A percentile compares a stretch with the other conserved stretches of the same genome.
phyloP scores from a whole-genome alignment of 2,113 vertebrate species.

The Prunella himalayana region DNA sequence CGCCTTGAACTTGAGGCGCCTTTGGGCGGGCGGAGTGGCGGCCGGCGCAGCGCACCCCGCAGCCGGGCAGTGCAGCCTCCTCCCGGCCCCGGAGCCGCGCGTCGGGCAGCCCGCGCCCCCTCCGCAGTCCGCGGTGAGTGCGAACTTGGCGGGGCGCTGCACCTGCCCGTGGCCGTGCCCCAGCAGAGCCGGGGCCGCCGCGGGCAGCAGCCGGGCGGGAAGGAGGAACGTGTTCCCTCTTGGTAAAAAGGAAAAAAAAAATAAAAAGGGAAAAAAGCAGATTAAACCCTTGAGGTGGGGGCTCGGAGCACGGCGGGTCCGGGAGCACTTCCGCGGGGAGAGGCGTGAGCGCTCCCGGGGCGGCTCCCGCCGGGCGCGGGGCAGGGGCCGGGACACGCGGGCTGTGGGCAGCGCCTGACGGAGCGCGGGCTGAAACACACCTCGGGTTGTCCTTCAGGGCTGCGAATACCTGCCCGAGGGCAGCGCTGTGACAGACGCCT shows the following conservation, averaged over 20 bases:
- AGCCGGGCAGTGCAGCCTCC: not conserved
- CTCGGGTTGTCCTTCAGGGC: not conserved
- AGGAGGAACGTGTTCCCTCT: not conserved
- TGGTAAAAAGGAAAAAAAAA: not conserved
- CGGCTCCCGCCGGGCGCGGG: not conserved
- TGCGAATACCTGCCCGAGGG: not conserved
- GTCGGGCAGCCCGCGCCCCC: not conserved
- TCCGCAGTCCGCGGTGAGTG: not conserved
- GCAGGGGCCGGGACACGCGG: not conserved
- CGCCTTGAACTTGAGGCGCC: not conserved
- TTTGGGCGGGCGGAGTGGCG: not conserved
- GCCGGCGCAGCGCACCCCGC: not conserved
- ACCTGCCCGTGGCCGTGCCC: conserved; percentile 22
- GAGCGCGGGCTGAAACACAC: too few relatives aligned
- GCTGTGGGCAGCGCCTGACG: not conserved
- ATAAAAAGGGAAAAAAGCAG: not conserved
- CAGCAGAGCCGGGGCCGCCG: not conserved
- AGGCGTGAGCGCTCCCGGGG: not conserved
- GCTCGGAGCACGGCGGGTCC: not conserved
- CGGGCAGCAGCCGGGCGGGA: not conserved
- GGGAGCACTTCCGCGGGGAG: not conserved
- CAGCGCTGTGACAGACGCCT: not conserved
- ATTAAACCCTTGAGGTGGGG: not conserved
- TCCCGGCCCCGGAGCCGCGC: not conserved
- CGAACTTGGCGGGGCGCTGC: not conserved